Conservation (phyloP, 2,797 vertebrate species). For the Dromococcyx pavoninus region DNA sequence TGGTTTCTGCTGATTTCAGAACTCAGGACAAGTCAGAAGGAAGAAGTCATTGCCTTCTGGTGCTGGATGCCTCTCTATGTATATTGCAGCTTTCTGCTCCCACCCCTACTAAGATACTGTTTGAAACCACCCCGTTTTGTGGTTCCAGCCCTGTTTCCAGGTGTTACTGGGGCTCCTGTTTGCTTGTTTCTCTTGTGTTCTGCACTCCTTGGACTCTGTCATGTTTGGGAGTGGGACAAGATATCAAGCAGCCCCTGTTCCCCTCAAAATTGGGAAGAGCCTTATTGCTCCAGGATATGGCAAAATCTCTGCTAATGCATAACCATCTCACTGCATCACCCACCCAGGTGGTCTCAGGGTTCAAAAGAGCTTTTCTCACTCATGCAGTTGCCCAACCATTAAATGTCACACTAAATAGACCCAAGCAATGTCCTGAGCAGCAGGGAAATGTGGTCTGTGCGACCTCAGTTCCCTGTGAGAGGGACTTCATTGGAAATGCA, state of each 20-base stretch:
- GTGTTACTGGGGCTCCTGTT: neutral
- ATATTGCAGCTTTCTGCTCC: neutral
- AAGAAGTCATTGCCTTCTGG: neutral
- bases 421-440: neutral
- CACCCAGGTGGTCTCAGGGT: neutral
- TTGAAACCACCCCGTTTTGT: neutral
- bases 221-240: neutral
- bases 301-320: neutral
- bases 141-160: neutral
- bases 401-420: neutral
- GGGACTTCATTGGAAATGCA: neutral
- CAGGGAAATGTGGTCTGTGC: neutral
- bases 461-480: neutral
- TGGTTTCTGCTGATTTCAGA: neutral
- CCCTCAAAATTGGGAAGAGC: neutral
- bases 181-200: neutral
- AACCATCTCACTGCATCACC: neutral
- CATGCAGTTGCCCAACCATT: neutral
- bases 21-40: neutral
- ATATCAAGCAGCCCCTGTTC: neutral
- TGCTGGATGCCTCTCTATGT: neutral
- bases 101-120: neutral
- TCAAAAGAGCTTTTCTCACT: neutral
- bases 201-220: too few relatives aligned
- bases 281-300: neutral